Conservation (phyloP, 2,113 vertebrate species). For the Dendrocopos noguchii region DNA sequence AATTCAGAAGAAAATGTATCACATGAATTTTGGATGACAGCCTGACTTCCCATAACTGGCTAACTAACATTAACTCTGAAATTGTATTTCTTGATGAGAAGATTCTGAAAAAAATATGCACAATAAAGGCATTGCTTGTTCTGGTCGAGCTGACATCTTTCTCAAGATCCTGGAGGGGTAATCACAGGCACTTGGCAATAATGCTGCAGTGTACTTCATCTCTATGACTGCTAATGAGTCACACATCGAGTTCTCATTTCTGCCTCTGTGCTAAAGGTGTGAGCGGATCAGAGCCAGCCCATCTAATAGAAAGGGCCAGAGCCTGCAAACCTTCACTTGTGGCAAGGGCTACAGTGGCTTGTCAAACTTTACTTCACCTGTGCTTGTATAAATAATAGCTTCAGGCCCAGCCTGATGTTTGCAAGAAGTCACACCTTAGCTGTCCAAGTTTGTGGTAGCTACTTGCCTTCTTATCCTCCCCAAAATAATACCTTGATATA, state of each 20-base stretch:
- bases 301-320: not conserved
- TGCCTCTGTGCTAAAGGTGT: conserved; percentile 48
- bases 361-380: not conserved
- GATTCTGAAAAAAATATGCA: conserved; percentile 15
- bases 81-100: conserved; percentile 61
- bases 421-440: not conserved
- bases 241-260: conserved; percentile 5
- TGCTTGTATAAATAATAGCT: not conserved
- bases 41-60: conserved; percentile 53
- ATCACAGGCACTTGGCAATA: conserved; percentile 31
- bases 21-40: conserved; percentile 65
- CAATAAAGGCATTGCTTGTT: conserved; percentile 5
- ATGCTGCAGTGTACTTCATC: not conserved
- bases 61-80: conserved; percentile 53
- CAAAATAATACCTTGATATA: not conserved
- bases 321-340: not conserved
- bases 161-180: conserved; percentile 32
- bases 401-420: not conserved
- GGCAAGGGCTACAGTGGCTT: not conserved
- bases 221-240: conserved; percentile 59
- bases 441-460: not conserved
- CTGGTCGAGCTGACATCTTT: conserved; percentile 51
- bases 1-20: conserved; percentile 54
- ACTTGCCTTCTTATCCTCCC: not conserved
- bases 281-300: conserved; percentile 37